Evolutionary conservation across 2,113 vertebrate genomes (phyloP), one percentile per base, ranked within the genome.

Genomic region (Crotalus helleri): DNA sequence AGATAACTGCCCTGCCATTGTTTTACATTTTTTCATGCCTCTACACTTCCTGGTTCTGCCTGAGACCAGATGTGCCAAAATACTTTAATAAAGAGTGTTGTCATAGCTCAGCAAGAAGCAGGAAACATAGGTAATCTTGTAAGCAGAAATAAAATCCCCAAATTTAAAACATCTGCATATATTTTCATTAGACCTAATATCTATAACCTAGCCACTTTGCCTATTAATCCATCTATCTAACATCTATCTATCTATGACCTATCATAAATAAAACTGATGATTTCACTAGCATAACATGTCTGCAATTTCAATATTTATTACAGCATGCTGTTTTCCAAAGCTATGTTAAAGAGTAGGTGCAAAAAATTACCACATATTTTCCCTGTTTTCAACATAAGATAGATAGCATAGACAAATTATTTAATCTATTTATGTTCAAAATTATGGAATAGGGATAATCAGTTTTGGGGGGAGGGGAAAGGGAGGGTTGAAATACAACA

Each of bases 21-120:
- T 88, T 93, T 93, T 94, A 89, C 92, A 59, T 85, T 91, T 91
- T 85, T 81, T 85, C 39, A 85, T 94, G 53, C 2, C 88, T 12
- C 85, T 92, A 15, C 19, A 21, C 24, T 46, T 93, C 26, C 58
- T 90, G 39, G n/a, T 87, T 55, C 39, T 90, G 51, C 29, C 39
- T 89, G 33, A 85, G 94, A 96, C 93, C 95, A 96, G 95, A 96
- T 97, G 96, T 96, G 93, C 93, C 94, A 92, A 96, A 95, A 97
- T 53, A 64, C 46, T 95, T 94, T 94, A 69, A 94, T 92, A 94
- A 96, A 95, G 91, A 94, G 15, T 2, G 94, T 89, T 13, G 10
- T 92, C 95, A 95, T 93, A 94, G 85, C 53, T 91, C 90, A 24
- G 55, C 29, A 93, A 90, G 88, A 61, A 93, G 74, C 46, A 86